phyloP scores from a whole-genome alignment of 2,888 invertebrate species.

The Amiota communis region DNA sequence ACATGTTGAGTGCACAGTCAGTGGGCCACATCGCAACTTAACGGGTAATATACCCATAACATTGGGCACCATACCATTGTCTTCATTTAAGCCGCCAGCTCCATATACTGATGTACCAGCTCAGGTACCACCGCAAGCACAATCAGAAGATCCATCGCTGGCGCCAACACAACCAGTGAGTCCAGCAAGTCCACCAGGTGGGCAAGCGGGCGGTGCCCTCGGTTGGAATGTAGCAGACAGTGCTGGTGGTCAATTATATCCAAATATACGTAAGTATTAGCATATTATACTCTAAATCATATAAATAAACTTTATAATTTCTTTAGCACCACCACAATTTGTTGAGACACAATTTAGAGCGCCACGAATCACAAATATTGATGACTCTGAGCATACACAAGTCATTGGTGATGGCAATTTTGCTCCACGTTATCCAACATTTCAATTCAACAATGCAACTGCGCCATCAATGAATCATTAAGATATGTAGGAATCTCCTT shows the following conservation, averaged over 20 bases:
- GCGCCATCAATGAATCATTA: constrained; percentile 73
- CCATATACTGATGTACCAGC: constrained; percentile 70
- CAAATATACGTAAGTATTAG: constrained; percentile 74
- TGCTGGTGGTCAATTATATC: constrained; percentile 72
- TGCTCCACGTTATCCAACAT: constrained; percentile 78
- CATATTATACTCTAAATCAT: background rate
- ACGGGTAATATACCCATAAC: constrained; percentile 79
- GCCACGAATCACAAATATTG: constrained; percentile 78
- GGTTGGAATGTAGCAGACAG: constrained; percentile 72
- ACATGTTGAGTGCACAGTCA: constrained; percentile 79
- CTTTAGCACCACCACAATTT: constrained; percentile 79
- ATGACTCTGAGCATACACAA: constrained; percentile 77
- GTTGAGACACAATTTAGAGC: constrained; percentile 78
- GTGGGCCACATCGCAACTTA: constrained; percentile 80
- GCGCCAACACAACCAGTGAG: constrained; percentile 73
- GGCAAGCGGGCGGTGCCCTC: constrained; percentile 69
- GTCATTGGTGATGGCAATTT: constrained; percentile 74
- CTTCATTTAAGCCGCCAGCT: constrained; percentile 74
- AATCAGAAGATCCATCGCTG: constrained; percentile 67
- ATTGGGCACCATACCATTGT: constrained; percentile 84
- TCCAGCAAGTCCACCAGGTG: constrained; percentile 71
- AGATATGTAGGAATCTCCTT: constrained; percentile 24
- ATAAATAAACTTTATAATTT: background rate
- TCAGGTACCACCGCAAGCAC: constrained; percentile 53
- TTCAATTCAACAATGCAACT: constrained; percentile 76